Evolutionary conservation across 1,140 invertebrate genomes (phyloP).

Genomic region (Drosophila tsacasi): DNA sequence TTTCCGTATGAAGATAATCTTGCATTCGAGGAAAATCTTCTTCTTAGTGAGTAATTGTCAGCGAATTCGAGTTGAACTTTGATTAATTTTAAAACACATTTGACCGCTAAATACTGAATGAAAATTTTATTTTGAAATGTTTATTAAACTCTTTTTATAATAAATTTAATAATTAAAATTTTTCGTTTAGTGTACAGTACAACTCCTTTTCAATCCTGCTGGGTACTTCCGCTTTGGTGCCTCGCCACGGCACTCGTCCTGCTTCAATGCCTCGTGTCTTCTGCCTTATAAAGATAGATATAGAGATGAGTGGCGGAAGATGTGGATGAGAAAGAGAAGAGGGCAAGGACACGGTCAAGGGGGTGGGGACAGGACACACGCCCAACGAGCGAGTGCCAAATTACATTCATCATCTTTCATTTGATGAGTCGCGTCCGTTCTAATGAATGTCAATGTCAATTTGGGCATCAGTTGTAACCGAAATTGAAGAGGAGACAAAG

Average conservation of each 20-base stretch:
- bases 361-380: slow-evolving; percentile 27
- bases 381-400: slow-evolving; percentile 40
- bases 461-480: slow-evolving; percentile 12
- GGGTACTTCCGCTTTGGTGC: slow-evolving; percentile 75
- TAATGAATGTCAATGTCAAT: slow-evolving; percentile 63
- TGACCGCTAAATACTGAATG: too few species aligned
- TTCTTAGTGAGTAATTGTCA: too few species aligned
- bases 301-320: neutral
- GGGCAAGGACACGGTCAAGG: slow-evolving; percentile 10
- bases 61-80: too few species aligned
- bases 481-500: slow-evolving; percentile 18
- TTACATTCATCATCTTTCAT: slow-evolving; percentile 47
- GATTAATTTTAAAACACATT: too few species aligned
- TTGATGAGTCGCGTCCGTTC: slow-evolving; percentile 41
- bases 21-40: too few species aligned
- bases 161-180: too few species aligned
- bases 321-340: neutral
- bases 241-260: slow-evolving; percentile 52
- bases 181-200: slow-evolving; percentile 13
- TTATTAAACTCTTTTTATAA: too few species aligned
- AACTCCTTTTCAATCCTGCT: slow-evolving; percentile 28
- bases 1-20: too few species aligned
- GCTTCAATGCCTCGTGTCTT: slow-evolving; percentile 52
- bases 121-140: too few species aligned
- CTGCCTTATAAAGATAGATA: slow-evolving; percentile 2